Percentiles rank a stretch among this genome's conserved stretches.
Evolutionary conservation across 2,888 invertebrate species (phyloP).

Genomic region (Conistra vaccinii): DNA sequence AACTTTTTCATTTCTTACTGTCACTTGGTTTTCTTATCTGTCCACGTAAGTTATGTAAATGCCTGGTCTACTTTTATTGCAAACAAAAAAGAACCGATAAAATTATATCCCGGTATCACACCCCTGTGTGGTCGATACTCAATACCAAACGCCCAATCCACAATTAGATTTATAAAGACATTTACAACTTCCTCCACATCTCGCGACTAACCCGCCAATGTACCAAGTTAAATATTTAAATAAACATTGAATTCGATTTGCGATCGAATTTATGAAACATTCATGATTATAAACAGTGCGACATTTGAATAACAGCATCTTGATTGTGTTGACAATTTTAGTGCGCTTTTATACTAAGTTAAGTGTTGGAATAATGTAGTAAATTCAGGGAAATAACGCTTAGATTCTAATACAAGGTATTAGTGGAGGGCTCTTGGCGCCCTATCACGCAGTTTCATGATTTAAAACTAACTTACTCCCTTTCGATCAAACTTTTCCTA

Average conservation of each 20-base stretch:
- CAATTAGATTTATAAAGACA: conserved; percentile 66
- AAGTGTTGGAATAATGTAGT: neutral
- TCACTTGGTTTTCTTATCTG: neutral
- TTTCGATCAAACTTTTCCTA: too few species aligned
- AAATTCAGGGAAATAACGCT: neutral
- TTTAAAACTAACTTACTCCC: too few species aligned
- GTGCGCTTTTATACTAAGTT: conserved; percentile 11
- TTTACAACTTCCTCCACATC: conserved; percentile 65
- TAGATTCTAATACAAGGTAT: neutral
- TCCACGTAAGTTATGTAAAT: too few species aligned
- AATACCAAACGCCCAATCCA: neutral
- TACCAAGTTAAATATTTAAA: conserved; percentile 65
- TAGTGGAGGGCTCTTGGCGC: neutral
- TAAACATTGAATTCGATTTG: conserved; percentile 67
- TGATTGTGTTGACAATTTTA: conserved; percentile 47
- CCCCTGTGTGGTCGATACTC: conserved; percentile 4
- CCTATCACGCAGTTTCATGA: too few species aligned
- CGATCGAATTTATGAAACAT: conserved; percentile 63
- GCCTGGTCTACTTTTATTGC: neutral
- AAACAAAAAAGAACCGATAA: neutral
- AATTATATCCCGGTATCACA: neutral
- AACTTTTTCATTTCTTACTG: neutral
- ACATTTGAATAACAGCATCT: conserved; percentile 51
- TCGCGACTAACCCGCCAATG: conserved; percentile 52
- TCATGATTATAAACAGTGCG: conserved; percentile 47